Base-by-base conservation (phyloP, 1,140 invertebrate genomes). In the Zaprionus tsacasi region DNA sequence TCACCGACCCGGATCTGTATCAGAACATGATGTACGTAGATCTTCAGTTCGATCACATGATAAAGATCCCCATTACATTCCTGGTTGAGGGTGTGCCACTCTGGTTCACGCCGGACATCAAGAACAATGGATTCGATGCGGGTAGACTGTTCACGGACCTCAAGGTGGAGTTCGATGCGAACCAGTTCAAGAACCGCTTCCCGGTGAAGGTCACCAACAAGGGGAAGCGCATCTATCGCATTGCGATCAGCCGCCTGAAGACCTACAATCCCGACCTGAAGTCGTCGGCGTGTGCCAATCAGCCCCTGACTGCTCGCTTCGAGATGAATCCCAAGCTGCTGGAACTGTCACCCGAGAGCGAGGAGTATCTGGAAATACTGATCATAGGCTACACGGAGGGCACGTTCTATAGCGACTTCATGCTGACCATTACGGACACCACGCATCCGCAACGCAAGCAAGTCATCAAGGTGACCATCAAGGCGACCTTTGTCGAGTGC, bases 31-130 rank as follows among this genome's bases (percentile, higher is more conserved):
- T 92, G 3, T 70, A 52, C 17, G 73, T 92, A 2, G 82, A 89
- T 36, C 43, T 92, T 11, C 71, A 80, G 15, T 89, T 79, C 17
- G 78, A 89, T 2, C 58, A 89, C 15, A 21, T 81, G 7, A 67
- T 89, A 17, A 79, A 89, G 58, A 50, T 92, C 27, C 79, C 91
- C 30, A 80, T 92, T 1, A 79, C 61, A 0, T 89, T 81, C 13
- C 21, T 82, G n/a, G 81, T 91, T 0, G 87, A 91, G 50, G 91
- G 91, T 0, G 78, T 92, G 4, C 91, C 91, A 0, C 68, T 92
- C 1, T 79, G 74, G 36, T 88, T 92, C 35, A 61, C 80, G 43
- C 91, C 87, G 5, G 55, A 92, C 21, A 81, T 92, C 6, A 67
- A 52, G 1, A 45, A 79, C 5, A 15, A 45, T 2, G 76, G 79